Percentiles rank a stretch among this genome's conserved stretches.
Evolutionary conservation across 2,113 vertebrate genomes (phyloP).

Genomic region (Thymallus thymallus): DNA sequence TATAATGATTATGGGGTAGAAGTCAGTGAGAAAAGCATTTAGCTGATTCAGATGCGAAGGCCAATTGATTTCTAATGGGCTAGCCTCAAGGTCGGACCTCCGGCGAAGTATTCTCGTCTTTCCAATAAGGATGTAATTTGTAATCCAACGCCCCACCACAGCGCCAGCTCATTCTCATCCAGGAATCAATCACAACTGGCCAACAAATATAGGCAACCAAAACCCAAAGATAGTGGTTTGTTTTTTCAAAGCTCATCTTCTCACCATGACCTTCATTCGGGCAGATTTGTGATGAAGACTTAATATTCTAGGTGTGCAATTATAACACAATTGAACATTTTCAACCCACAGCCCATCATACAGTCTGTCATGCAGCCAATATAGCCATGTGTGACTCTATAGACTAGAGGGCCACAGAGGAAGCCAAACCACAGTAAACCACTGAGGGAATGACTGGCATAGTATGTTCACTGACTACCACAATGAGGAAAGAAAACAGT

Average conservation of each 20-base stretch:
- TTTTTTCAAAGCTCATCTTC: not conserved
- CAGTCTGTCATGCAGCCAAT: too few relatives aligned
- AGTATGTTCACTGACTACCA: too few relatives aligned
- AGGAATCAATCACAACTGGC: conserved; percentile 35
- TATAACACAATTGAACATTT: too few relatives aligned
- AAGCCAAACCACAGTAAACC: too few relatives aligned
- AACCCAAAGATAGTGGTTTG: not conserved
- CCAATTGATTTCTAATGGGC: not conserved
- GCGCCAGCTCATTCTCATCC: not conserved
- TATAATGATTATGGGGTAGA: not conserved
- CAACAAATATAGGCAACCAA: conserved; percentile 4
- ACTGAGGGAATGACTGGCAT: too few relatives aligned
- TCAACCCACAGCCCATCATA: too few relatives aligned
- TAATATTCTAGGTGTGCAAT: too few relatives aligned
- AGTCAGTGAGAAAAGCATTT: not conserved
- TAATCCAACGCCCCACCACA: conserved; percentile 15
- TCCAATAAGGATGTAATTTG: conserved; percentile 18
- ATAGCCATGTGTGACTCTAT: too few relatives aligned
- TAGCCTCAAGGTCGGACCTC: conserved; percentile 25
- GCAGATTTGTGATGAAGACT: too few relatives aligned
- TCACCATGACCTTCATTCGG: too few relatives aligned
- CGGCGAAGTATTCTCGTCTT: conserved; percentile 8
- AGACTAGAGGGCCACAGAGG: too few relatives aligned
- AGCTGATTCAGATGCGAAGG: not conserved
- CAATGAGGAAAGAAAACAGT: too few relatives aligned